Conservation (phyloP, 2,113 vertebrate genomes). For the Sula dactylatra region DNA sequence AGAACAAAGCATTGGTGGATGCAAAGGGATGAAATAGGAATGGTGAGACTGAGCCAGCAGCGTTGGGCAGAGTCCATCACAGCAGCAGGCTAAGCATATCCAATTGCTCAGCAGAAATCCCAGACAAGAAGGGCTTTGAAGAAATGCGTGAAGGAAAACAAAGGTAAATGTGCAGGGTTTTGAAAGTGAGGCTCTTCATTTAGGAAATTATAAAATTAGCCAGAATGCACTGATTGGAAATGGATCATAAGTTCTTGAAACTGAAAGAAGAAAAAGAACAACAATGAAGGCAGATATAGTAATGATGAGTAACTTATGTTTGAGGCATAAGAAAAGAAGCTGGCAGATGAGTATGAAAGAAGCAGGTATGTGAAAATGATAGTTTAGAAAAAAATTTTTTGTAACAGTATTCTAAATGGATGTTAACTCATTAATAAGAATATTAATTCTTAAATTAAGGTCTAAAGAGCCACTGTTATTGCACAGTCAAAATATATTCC, state of each 20-base stretch:
- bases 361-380: neutral
- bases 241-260: neutral
- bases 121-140: slow-evolving; percentile 9
- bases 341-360: neutral
- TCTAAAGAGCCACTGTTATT: neutral
- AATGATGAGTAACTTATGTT: neutral
- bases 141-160: neutral
- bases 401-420: neutral
- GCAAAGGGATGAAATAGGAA: neutral
- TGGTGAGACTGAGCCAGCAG: neutral
- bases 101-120: neutral
- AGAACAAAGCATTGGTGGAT: neutral
- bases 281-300: neutral
- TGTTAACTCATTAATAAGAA: neutral
- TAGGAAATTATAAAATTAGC: neutral
- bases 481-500: neutral
- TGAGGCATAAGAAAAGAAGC: neutral
- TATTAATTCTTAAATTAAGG: neutral
- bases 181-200: neutral
- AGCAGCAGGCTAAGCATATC: neutral
- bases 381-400: neutral
- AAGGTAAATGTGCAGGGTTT: neutral
- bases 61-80: neutral
- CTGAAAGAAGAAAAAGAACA: neutral
- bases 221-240: neutral